Percentiles rank a stretch among this genome's conserved stretches.
phyloP scores from a whole-genome alignment of 2,113 vertebrate genomes.

The Odocoileus virginianus region DNA sequence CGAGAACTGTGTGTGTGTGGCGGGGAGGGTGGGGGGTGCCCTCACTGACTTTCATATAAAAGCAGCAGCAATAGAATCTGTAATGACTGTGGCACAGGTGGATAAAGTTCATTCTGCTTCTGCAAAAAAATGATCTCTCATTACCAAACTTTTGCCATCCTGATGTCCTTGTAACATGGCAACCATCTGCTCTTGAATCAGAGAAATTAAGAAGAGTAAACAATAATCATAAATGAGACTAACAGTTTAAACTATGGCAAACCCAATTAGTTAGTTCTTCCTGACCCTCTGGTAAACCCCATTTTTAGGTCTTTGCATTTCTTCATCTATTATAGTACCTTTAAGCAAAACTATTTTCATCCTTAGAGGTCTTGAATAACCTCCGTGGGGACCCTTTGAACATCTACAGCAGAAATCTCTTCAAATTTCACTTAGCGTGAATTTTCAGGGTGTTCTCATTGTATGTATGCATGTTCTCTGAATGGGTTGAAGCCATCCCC shows the following conservation, averaged over 20 bases:
- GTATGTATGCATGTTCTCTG: background rate
- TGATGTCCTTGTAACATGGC: background rate
- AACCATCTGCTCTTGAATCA: background rate
- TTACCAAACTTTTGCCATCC: background rate
- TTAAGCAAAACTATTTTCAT: background rate
- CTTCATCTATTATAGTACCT: background rate
- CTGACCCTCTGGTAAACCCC: background rate
- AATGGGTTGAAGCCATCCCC: background rate
- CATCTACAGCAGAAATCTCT: background rate
- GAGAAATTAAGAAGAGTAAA: background rate
- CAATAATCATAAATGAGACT: background rate
- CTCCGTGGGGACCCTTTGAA: background rate
- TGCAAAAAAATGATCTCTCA: background rate
- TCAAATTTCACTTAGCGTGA: background rate
- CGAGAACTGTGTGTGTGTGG: background rate
- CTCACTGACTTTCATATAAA: background rate
- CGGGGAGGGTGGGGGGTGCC: accelerated
- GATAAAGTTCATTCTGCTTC: background rate
- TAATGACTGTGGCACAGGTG: background rate
- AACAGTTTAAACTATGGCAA: background rate
- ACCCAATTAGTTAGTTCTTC: background rate
- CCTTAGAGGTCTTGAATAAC: background rate
- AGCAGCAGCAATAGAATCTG: background rate
- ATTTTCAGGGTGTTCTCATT: background rate
- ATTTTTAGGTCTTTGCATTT: background rate